Evolutionary conservation across 1,140 invertebrate species (phyloP), one percentile per base, ranked within the genome.

Genomic region (Idris sp.): DNA sequence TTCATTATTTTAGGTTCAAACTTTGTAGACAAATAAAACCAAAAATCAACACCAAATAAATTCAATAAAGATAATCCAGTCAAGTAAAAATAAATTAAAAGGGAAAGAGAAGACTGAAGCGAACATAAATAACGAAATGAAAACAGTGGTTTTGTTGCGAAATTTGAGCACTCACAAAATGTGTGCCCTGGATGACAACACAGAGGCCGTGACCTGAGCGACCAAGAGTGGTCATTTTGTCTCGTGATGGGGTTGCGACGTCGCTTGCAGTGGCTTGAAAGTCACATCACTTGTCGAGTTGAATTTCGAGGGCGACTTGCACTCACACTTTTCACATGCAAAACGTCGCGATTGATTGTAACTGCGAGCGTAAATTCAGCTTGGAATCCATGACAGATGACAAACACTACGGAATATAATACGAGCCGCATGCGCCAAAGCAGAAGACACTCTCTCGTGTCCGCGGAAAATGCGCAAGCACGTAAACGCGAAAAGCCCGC

Each of bases 331-430:
- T 79, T 83, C 77, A 84, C 78, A 75, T 65, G 64, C 43, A 76
- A 78, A 81, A 73, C 76, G 56, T 75, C 77, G 62, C 26, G 67
- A 79, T 82, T 72, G 72, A 75, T 76, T 79, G 79, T 83, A 79
- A 77, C 56, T 79, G 79, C 77, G 76, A 67, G 77, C 82, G 80
- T 81, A 73, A 76, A 79, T 80, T 65, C 79, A 78, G 73, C 80
- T 74, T 75, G 81, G 83, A 83, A 82, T 86, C 84, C 84, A 86
- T 84, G 84, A 84, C 83, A 84, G 84, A 79, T 76, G 61, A 36
- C 68, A 44, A 56, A 72, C 58, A 62, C 68, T 46, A 35, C 54
- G 18, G 36, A 76, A 48, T 15, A 36, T 28, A 49, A 40, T 49
- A 33, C 36, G 58, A 25, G 28, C 78, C 78, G 79, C 81, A 80